A percentile compares a stretch with the other conserved stretches of the same genome.
phyloP scores from a whole-genome alignment of 37 sponge, comb jelly and placozoan species.

The Geodia barretti region DNA sequence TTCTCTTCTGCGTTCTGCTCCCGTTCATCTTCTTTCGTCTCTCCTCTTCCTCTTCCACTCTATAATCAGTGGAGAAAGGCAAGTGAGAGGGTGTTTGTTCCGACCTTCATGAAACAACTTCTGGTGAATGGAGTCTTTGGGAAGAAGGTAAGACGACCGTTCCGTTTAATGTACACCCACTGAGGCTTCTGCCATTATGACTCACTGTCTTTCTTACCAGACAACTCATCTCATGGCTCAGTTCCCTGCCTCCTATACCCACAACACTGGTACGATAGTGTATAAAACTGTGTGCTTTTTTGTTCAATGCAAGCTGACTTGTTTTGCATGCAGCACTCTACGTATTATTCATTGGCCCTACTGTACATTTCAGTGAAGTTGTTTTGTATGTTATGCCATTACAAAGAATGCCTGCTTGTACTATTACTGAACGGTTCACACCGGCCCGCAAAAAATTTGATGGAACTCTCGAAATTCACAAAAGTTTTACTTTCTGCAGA shows the following conservation, averaged over 20 bases:
- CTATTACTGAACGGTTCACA: too few species aligned
- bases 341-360: too few species aligned
- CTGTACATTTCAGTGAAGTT: background rate
- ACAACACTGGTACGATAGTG: constrained; percentile 24
- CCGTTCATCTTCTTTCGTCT: background rate
- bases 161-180: too few species aligned
- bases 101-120: constrained; percentile 58
- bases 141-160: too few species aligned
- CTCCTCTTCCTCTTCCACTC: background rate
- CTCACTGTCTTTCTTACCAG: too few species aligned
- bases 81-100: constrained; percentile 34
- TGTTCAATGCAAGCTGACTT: background rate
- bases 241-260: constrained; percentile 36
- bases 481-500: too few species aligned
- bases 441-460: too few species aligned
- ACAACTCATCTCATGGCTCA: constrained; percentile 40
- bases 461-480: too few species aligned
- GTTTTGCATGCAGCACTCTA: too few species aligned
- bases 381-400: too few species aligned
- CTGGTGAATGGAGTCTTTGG: constrained; percentile 61
- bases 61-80: constrained; percentile 25
- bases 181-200: too few species aligned
- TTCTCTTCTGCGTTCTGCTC: background rate
- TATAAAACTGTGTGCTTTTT: background rate
- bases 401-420: too few species aligned